Evolutionary conservation across 2,888 invertebrate species (phyloP), one percentile per base, ranked within the genome.

Genomic region (Phaedon cochleariae): DNA sequence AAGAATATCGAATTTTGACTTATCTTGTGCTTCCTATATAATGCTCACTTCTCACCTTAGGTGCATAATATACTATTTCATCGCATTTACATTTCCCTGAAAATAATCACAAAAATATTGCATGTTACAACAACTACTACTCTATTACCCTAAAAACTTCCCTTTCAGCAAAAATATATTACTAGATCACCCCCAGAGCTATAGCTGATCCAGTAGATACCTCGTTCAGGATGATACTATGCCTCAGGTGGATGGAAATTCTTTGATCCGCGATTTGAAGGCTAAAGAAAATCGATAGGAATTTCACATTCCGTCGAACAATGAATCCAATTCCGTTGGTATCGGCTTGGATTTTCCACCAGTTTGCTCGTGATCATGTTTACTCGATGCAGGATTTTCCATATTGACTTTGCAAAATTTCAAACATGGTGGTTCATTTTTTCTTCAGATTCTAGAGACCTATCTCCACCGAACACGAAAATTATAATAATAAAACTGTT

Each of bases 221-320:
- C 15, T 41, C 15, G 15, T 41, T 12, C 41, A 41, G 15, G 12
- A n/a, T 15, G 41, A n/a, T 41, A 15, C n/a, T 41, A 1, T 41
- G 41, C 41, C 41, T 3, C 41, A 41, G 41, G 41, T 41, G 41
- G 15, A 41, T 2, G 15, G 12, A 15, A 29, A 18, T 53, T 29
- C 52, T 53, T 53, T 26, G 52, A 53, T 58, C 57, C 55, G 34
- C 31, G 49, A 41, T 49, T 49, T 37, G 49, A 15, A 46, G 18
- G 21, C 31, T 34, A 48, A 59, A 55, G 64, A 57, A 60, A 64
- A 60, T 55, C 55, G 55, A 60, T 60, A 26, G 64, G 34, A 57
- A 61, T 65, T 65, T 65, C 45, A 65, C 60, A 65, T 55, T 49
- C 45, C 60, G 34, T 20, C 57, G 64, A 60, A 57, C 64, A 51